Conservation (phyloP, 2,113 vertebrate genomes). For the Phyllostomus hastatus region DNA sequence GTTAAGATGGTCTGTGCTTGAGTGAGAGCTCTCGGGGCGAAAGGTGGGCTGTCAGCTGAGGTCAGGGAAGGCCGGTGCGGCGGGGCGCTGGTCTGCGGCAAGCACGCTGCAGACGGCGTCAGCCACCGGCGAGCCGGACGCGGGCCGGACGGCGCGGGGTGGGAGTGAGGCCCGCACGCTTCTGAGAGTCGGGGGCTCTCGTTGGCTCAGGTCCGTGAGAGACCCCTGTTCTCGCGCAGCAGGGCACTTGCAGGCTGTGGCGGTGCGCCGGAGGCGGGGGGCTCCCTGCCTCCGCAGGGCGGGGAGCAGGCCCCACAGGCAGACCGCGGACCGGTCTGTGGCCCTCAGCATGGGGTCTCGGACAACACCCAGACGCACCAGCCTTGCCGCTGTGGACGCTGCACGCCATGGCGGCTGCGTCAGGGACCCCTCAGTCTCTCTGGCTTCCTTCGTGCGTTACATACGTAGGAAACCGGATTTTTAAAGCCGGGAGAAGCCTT, state of each 20-base stretch:
- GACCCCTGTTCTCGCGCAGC: neutral
- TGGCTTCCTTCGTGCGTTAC: neutral
- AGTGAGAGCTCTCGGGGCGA: neutral
- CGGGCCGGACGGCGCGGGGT: too few species aligned
- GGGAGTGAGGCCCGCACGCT: neutral
- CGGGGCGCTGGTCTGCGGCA: neutral
- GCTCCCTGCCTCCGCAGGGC: too few species aligned
- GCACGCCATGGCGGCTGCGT: neutral
- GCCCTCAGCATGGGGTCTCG: neutral
- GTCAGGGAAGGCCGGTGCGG: neutral
- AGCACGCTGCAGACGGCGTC: rapidly evolving
- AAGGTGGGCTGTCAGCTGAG: neutral
- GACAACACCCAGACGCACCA: neutral
- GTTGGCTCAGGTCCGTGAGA: neutral
- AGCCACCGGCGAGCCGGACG: too few species aligned
- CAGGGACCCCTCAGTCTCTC: neutral
- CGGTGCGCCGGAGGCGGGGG: neutral
- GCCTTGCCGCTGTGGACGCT: neutral
- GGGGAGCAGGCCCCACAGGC: too few species aligned
- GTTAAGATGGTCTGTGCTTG: neutral
- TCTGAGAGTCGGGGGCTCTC: neutral
- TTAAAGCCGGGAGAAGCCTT: neutral
- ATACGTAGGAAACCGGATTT: neutral
- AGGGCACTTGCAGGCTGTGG: too few species aligned
- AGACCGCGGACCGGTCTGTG: neutral